Percentiles rank a stretch among this genome's conserved stretches.
Conservation (phyloP, 1,140 invertebrate genomes). For the Zophobas atratus region DNA sequence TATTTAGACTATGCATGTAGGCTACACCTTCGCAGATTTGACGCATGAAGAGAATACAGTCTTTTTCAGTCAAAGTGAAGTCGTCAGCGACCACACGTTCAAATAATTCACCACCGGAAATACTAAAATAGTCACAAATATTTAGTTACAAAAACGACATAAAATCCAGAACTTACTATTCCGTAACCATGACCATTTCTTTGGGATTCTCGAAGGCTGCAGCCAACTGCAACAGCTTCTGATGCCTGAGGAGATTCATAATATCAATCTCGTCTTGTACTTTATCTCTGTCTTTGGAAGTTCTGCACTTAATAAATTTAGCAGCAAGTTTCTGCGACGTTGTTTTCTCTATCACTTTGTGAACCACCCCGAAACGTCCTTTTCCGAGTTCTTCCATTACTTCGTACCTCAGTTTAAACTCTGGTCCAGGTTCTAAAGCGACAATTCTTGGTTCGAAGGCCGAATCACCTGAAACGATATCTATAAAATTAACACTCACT, state of each 20-base stretch:
- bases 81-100: slow-evolving; percentile 93
- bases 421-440: slow-evolving; percentile 70
- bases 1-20: slow-evolving; percentile 90
- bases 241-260: slow-evolving; percentile 92
- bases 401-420: slow-evolving; percentile 75
- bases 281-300: slow-evolving; percentile 86
- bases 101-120: slow-evolving; percentile 93
- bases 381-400: slow-evolving; percentile 85
- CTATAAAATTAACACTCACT: neutral
- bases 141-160: slow-evolving; percentile 13
- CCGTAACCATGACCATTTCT: slow-evolving; percentile 93
- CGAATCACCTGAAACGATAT: slow-evolving; percentile 60
- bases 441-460: slow-evolving; percentile 63
- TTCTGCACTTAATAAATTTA: slow-evolving; percentile 91
- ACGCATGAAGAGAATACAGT: slow-evolving; percentile 91
- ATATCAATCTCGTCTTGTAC: slow-evolving; percentile 93
- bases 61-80: slow-evolving; percentile 91
- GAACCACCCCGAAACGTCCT: slow-evolving; percentile 85
- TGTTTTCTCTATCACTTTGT: slow-evolving; percentile 81
- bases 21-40: slow-evolving; percentile 92
- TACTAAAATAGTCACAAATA: slow-evolving; percentile 72
- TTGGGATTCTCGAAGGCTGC: slow-evolving; percentile 89
- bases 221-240: slow-evolving; percentile 89
- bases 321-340: slow-evolving; percentile 85
- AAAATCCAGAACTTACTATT: slow-evolving; percentile 84